Base-by-base conservation (phyloP, 2,888 invertebrate genomes). In the Maniola hyperantus region DNA sequence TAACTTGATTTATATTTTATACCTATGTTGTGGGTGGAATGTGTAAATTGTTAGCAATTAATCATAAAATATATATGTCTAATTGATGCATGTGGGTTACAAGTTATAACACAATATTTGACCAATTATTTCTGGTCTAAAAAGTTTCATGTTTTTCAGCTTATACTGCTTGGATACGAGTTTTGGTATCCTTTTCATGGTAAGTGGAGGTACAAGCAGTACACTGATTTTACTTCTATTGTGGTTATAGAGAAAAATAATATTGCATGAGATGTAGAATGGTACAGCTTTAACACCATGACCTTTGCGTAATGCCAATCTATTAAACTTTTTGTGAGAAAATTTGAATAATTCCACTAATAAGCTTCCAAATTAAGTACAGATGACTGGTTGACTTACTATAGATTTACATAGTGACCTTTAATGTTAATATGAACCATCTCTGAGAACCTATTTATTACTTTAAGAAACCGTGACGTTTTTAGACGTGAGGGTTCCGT, bases 71-170 rank as follows among this genome's bases (percentile, higher is more conserved):
- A 11, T 42, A 39, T 4, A 13, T 36, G 50, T 33, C 51, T 61
- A 50, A 36, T 66, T 55, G 60, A 53, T 73, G 77, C 77, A 76
- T 77, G 77, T 69, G 74, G 72, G 72, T 72, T 71, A 57, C 61
- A 66, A 64, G 68, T 68, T 61, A 64, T 69, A 68, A 71, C 68
- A 66, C 64, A 69, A 72, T 60, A 65, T 53, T 67, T 76, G 74
- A 76, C 76, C 76, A 73, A 72, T 65, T 71, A 73, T 69, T 66
- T 67, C 66, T 74, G 84, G 88, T 87, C 86, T 86, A 89, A 88
- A 87, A 76, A 80, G 74, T 88, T 89, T 90, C 70, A 88, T 92
- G 88, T 90, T 92, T 92, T 92, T 92, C 92, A 92, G 92, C 88
- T 83, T 86, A 82, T 82, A 83, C 91, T 83, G 80, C 87, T 91